Base-by-base conservation (phyloP, 2,888 invertebrate genomes). In the Biston betularia region DNA sequence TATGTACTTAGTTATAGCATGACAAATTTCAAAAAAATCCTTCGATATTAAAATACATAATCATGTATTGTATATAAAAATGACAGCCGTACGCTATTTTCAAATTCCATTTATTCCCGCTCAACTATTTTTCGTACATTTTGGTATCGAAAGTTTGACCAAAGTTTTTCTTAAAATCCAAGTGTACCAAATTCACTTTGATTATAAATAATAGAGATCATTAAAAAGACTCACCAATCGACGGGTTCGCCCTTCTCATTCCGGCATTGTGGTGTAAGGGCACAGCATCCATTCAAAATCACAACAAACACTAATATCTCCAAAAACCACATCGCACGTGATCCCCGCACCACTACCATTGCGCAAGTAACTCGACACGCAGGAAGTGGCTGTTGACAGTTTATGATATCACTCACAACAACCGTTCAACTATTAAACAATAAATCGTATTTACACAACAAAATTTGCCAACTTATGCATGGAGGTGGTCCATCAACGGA, bases 231-330 rank as follows among this genome's bases (percentile, higher is more conserved):
- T 94, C 89, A 96, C 97, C 97, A 97, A 86, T 96, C 96, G 9
- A 97, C 95, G 11, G 94, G 87, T 64, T 95, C 92, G 62, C 96
- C 95, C 70, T 93, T 92, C 80, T 96, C 96, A 87, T 96, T 95
- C 73, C 92, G 87, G 74, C 94, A 94, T 75, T 93, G 93, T 59
- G 92, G 92, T 63, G 93, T 87, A 60, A 89, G 77, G 63, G 86
- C 77, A 34, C 69, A 71, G 72, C 85, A 83, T 64, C 74, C 75
- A 71, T 71, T 77, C 69, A 88, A 75, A 77, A 87, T 79, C 71
- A 85, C 67, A 65, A 77, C 72, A 66, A 84, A 77, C 69, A 88
- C 70, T 68, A 86, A 72, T 65, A 82, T 75, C 61, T 40, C 40
- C 62, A 74, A 55, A 6, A 24, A 7, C 74, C 77, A 78, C 87